Conservation (phyloP, 2,888 invertebrate genomes). For the Halictus ligatus region DNA sequence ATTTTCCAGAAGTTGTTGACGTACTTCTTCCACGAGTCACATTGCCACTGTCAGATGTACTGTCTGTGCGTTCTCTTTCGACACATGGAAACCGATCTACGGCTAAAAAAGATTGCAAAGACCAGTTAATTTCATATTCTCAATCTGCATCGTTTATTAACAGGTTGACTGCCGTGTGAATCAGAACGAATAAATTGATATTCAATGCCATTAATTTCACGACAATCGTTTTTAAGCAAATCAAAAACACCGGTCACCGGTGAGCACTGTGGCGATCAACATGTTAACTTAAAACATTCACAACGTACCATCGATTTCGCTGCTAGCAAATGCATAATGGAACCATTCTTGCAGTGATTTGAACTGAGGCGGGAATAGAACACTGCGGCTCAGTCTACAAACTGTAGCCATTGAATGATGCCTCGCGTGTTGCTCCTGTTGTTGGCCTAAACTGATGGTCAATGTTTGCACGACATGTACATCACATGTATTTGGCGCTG, state of each 20-base stretch:
- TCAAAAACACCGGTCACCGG: no score
- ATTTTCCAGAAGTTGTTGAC: conserved; percentile 85
- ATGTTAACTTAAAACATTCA: not conserved
- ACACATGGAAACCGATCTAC: conserved; percentile 96
- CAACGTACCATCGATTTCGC: conserved; percentile 94
- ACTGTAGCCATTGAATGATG: conserved; percentile 98
- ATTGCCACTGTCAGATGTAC: conserved; percentile 84
- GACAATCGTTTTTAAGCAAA: no score
- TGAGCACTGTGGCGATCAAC: not conserved
- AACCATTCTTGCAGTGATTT: conserved; percentile 98
- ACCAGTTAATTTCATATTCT: not conserved
- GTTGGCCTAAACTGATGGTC: conserved; percentile 93
- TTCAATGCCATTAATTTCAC: no score
- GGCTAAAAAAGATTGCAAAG: conserved; percentile 85
- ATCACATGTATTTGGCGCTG: conserved; percentile 86
- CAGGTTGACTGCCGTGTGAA: not conserved
- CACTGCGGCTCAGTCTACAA: conserved; percentile 95
- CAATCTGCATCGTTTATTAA: not conserved
- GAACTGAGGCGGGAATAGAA: conserved; percentile 98
- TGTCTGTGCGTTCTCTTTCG: conserved; percentile 89
- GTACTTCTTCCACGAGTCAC: conserved; percentile 85
- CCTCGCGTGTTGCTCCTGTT: conserved; percentile 87
- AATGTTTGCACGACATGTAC: conserved; percentile 96
- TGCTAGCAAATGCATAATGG: conserved; percentile 97
- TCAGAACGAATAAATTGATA: no score